These are phyloP conservation scores for Rhagoletis zephyria DNA, from an alignment of 1,140 invertebrate genomes.

Conservation along the genomic window DNA sequence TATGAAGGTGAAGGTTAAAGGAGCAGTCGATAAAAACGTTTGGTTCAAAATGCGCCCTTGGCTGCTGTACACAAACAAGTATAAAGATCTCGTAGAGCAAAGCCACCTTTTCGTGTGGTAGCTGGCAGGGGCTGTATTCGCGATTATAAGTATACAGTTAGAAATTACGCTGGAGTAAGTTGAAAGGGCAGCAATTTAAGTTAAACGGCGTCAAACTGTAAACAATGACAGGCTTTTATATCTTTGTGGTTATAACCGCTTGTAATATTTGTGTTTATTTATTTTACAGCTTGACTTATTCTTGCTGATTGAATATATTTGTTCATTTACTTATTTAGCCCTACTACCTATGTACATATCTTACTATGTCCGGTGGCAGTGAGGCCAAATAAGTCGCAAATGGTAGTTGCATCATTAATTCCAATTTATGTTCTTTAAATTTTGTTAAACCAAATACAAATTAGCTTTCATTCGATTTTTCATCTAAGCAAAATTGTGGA, in stretches of 20 bases:
- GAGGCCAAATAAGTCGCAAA: background rate
- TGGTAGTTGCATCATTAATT: background rate
- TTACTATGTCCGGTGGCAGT: background rate
- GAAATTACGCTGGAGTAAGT: background rate
- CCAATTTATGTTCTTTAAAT: slow-evolving; percentile 21
- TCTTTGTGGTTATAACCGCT: too few relatives aligned
- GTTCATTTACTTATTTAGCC: background rate
- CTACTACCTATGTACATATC: too few relatives aligned
- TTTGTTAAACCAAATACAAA: background rate
- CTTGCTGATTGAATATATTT: background rate
- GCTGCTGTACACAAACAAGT: background rate
- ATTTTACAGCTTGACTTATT: background rate
- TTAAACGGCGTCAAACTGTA: too few relatives aligned
- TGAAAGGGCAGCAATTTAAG: background rate
- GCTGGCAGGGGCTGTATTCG: too few relatives aligned
- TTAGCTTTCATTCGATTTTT: background rate
- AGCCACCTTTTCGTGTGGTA: background rate
- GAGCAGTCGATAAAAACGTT: background rate
- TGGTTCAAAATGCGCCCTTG: background rate
- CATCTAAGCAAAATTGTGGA: background rate
- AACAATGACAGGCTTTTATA: too few relatives aligned
- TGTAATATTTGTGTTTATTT: background rate
- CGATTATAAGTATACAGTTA: too few relatives aligned
- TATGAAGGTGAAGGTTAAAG: slow-evolving; percentile 1
- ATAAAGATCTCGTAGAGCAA: background rate